Conservation (phyloP, 2,888 invertebrate species). For the Tenodera sinensis region DNA sequence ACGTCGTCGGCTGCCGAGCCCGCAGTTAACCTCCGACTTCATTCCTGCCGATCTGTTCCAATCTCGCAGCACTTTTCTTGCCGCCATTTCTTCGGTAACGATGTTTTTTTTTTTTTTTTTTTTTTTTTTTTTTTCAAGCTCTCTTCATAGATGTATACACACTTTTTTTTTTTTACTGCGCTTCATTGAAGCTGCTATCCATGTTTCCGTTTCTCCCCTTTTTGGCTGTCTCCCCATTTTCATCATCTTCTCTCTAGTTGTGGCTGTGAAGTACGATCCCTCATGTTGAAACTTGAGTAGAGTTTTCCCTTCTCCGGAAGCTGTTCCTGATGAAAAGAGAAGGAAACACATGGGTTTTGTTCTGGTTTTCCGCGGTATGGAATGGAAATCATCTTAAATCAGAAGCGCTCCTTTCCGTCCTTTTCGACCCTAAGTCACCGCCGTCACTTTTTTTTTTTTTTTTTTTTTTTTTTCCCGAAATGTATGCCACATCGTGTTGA, state of each 20-base stretch:
- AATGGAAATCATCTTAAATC: background rate
- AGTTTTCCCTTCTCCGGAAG: background rate
- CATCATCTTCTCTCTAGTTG: background rate
- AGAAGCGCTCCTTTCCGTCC: background rate
- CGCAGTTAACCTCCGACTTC: background rate
- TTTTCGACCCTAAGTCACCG: background rate
- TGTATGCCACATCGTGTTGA: background rate
- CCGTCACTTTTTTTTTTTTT: too few relatives aligned
- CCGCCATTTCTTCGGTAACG: background rate
- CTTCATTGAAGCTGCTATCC: background rate
- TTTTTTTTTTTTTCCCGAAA: background rate
- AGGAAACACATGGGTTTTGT: background rate
- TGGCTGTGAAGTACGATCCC: background rate
- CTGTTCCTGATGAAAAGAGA: background rate
- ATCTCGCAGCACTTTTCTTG: background rate
- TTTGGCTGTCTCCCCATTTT: background rate
- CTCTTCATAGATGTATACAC: background rate
- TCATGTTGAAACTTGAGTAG: background rate
- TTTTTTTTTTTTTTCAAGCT: background rate
- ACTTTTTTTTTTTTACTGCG: background rate
- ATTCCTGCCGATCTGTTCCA: background rate
- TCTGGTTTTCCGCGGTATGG: background rate
- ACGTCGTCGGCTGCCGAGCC: background rate
- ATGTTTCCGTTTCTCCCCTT: background rate
- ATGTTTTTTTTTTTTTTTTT: background rate